Evolutionary conservation across 2,797 vertebrate genomes (phyloP).

Genomic region (Scarus forsteni): DNA sequence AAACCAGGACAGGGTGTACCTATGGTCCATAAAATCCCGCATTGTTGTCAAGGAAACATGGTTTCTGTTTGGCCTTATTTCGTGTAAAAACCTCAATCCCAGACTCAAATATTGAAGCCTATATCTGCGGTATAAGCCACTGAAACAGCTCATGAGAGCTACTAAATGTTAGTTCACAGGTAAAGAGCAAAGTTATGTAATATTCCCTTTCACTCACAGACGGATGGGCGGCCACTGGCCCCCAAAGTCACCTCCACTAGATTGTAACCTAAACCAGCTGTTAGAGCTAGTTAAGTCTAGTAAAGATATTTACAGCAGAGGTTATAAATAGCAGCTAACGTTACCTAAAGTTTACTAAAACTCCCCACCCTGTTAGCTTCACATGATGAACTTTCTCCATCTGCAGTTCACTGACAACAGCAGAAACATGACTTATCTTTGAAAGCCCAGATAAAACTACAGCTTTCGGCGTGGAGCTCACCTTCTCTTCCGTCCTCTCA

Average conservation of each 20-base stretch:
- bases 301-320: too few species aligned
- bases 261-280: not conserved
- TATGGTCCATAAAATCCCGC: slow-evolving; percentile 29
- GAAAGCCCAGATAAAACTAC: not conserved
- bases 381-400: not conserved
- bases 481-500: not conserved
- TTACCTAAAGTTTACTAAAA: slow-evolving; percentile 10
- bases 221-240: not conserved
- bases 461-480: not conserved
- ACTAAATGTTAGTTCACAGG: not conserved
- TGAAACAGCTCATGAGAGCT: not conserved
- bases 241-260: slow-evolving; percentile 46
- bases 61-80: not conserved
- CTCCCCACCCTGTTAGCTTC: not conserved
- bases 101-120: not conserved
- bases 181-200: not conserved
- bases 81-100: not conserved
- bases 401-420: too few species aligned
- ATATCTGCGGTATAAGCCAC: too few species aligned
- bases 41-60: slow-evolving; percentile 45
- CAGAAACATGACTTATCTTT: not conserved
- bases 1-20: not conserved
- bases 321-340: slow-evolving; percentile 15
- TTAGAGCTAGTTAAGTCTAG: too few species aligned
- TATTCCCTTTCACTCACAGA: not conserved